Evolutionary conservation across 2,888 invertebrate species (phyloP), one percentile per base, ranked within the genome.

Genomic region (Opisthograptis luteolata): DNA sequence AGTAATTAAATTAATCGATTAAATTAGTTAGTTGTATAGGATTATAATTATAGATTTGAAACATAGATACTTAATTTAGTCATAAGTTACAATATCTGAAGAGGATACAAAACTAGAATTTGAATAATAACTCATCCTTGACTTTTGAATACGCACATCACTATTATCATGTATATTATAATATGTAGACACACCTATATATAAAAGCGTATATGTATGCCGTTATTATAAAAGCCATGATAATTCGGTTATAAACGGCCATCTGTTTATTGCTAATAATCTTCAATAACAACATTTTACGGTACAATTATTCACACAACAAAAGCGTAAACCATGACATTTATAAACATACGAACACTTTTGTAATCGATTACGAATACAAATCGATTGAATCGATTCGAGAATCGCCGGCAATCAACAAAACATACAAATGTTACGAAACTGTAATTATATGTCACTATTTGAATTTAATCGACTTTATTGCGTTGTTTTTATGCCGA

Each of bases 311-410:
- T 68, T 64, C 60, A 65, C 64, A 70, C 66, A 71, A 72, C 70
- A 65, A 67, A 76, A 74, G 70, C 72, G 65, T 73, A 67, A 70
- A 76, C 76, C 81, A 70, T 81, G 80, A 77, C 80, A 81, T 83
- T 81, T 81, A 75, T 76, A 80, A 80, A 78, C 72, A 73, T 72
- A 76, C 69, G 61, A 62, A 73, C 67, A 68, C 68, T 76, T 74
- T 72, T 64, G 70, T 73, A 76, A 72, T 69, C 76, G 78, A 79
- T 79, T 78, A 76, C 68, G 60, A 65, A 76, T 71, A 65, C 69
- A 62, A 70, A 68, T 65, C 65, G 66, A 71, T 27, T 64, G 62
- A 66, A 69, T 70, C 66, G 67, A 73, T 73, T 71, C 65, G 67
- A 61, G 67, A 62, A 64, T 68, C 69, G 61, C 57, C 58, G 61